Evolutionary conservation across 2,888 invertebrate genomes (phyloP).

Genomic region (Elaeidobius kamerunicus): DNA sequence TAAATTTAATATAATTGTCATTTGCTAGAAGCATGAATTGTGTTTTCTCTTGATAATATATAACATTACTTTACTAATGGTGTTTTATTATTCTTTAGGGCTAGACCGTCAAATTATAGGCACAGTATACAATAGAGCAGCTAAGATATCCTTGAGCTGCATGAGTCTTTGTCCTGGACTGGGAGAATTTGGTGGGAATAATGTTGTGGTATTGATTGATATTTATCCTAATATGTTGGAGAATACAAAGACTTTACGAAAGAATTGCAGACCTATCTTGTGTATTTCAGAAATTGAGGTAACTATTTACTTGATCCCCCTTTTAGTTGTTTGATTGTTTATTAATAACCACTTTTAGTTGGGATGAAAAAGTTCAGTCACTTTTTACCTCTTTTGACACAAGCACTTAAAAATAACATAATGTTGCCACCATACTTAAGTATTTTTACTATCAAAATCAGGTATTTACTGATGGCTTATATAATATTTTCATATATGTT

Average conservation of each 20-base stretch:
- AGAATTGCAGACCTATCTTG: conserved; percentile 22
- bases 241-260: conserved; percentile 3
- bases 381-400: too few species aligned
- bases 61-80: neutral
- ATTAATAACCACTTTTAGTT: too few species aligned
- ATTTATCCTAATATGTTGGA: conserved; percentile 22
- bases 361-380: too few species aligned
- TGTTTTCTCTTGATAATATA: too few species aligned
- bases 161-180: conserved; percentile 22
- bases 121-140: conserved; percentile 24
- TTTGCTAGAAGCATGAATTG: neutral
- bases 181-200: conserved; percentile 22
- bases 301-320: conserved; percentile 2
- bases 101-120: conserved; percentile 22
- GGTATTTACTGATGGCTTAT: too few species aligned
- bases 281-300: conserved; percentile 29
- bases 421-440: too few species aligned
- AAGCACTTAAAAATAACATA: too few species aligned
- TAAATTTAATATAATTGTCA: neutral
- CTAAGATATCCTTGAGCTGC: conserved; percentile 16
- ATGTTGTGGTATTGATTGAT: conserved; percentile 24
- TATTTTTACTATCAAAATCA: too few species aligned
- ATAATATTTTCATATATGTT: neutral
- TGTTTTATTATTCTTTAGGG: conserved; percentile 16
- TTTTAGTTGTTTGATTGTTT: too few species aligned